A percentile compares a stretch with the other conserved stretches of the same genome.
Evolutionary conservation across 2,797 vertebrate species (phyloP).

Genomic region (Leontopithecus rosalia): DNA sequence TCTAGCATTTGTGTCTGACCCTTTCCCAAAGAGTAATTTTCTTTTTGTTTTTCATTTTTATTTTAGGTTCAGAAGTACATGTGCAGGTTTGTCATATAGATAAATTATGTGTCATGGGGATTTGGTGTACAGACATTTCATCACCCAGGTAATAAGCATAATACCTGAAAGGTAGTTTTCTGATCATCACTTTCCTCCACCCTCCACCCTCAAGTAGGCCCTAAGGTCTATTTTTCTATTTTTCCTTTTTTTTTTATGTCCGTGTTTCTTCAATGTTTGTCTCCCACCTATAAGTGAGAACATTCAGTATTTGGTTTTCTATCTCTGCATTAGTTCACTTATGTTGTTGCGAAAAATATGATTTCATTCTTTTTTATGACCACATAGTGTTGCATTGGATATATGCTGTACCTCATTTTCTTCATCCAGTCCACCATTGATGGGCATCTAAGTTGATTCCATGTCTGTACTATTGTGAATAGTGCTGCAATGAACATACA

Average conservation of each 20-base stretch:
- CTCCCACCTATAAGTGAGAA: not conserved
- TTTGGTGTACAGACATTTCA: not conserved
- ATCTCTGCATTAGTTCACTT: not conserved
- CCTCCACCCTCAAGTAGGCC: not conserved
- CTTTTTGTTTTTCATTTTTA: not conserved
- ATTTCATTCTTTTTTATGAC: not conserved
- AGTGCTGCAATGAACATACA: not conserved
- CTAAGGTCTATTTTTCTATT: not conserved
- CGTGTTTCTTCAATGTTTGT: not conserved
- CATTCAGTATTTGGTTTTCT: not conserved
- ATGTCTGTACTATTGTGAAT: not conserved
- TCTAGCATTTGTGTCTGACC: not conserved
- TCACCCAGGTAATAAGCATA: not conserved
- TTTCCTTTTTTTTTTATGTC: not conserved
- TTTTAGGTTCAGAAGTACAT: not conserved
- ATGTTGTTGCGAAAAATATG: not conserved
- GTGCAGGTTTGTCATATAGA: not conserved
- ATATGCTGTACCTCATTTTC: not conserved
- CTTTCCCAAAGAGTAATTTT: not conserved
- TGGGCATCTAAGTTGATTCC: not conserved
- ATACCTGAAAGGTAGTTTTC: not conserved
- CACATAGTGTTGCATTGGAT: not conserved
- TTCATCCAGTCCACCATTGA: not conserved
- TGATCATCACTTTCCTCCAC: not conserved
- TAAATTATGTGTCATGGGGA: not conserved